Conservation (phyloP, 1,140 invertebrate species). For the Stratiolaelaps scimitus region DNA sequence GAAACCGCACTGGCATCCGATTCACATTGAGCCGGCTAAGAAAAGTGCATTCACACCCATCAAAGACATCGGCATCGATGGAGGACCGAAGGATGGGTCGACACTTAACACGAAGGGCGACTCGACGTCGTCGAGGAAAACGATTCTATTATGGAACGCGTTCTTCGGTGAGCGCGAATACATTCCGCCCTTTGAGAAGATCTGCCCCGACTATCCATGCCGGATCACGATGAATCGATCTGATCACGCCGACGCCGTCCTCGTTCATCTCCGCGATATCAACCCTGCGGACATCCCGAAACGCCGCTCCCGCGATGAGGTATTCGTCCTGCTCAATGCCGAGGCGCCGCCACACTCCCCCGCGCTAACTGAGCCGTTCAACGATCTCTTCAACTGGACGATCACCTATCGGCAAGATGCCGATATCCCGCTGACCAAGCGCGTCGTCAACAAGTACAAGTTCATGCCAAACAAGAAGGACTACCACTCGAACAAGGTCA, state of each 20-base stretch:
- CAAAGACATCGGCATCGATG: conserved; percentile 5
- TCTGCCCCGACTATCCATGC: conserved; percentile 36
- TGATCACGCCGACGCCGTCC: conserved; percentile 34
- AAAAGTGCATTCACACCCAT: not conserved
- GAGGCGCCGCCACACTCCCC: conserved; percentile 37
- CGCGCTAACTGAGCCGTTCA: conserved; percentile 28
- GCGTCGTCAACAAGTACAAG: not conserved
- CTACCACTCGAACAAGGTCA: conserved; percentile 38
- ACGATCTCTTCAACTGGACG: conserved; percentile 34
- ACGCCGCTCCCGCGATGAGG: conserved; percentile 31
- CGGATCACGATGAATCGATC: conserved; percentile 34
- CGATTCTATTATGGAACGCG: conserved; percentile 26
- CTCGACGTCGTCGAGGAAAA: not conserved
- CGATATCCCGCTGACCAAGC: conserved; percentile 32
- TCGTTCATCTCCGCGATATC: conserved; percentile 36
- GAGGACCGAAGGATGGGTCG: not conserved
- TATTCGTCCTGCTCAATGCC: conserved; percentile 36
- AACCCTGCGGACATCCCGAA: conserved; percentile 32
- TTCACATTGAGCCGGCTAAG: not conserved
- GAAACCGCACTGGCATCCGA: too few relatives aligned
- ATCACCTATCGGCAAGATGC: conserved; percentile 35
- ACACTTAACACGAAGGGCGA: not conserved
- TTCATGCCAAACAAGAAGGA: conserved; percentile 11
- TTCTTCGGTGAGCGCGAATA: conserved; percentile 31
- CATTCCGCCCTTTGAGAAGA: conserved; percentile 14